Conservation (phyloP, 2,797 vertebrate genomes). For the Clarias platycephalus region DNA sequence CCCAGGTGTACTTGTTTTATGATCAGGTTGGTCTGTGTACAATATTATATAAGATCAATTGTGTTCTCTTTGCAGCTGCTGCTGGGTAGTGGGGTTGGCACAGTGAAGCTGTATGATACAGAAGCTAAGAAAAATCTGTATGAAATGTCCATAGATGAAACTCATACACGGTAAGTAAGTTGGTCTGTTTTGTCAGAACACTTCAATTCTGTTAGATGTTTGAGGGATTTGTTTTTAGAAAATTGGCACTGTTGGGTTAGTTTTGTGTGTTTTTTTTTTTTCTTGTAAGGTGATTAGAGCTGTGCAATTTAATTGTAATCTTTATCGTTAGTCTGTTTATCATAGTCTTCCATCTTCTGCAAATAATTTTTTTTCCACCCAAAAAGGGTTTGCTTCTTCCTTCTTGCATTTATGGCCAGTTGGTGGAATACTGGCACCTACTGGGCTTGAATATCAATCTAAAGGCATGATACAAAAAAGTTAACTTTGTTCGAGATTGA, state of each 20-base stretch:
- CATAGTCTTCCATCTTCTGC: no score
- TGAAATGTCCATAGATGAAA: conserved; percentile 90
- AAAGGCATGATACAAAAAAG: no score
- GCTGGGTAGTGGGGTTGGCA: conserved; percentile 90
- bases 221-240: background rate
- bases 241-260: background rate
- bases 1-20: no score
- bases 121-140: conserved; percentile 98
- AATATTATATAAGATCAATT: background rate
- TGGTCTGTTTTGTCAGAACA: background rate
- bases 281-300: no score
- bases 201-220: background rate
- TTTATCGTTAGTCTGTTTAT: no score
- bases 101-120: conserved; percentile 92
- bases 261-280: background rate
- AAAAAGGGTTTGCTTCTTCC: no score
- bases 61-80: conserved; percentile 76
- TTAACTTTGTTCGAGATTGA: no score
- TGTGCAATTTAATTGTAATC: no score
- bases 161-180: conserved; percentile 83
- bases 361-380: no score
- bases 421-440: no score
- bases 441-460: no score
- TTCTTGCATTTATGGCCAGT: no score
- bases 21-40: background rate